A percentile compares a stretch with the other conserved stretches of the same genome.
phyloP scores from a whole-genome alignment of 2,888 invertebrate species.

The Sinodicranocentrus sp. region DNA sequence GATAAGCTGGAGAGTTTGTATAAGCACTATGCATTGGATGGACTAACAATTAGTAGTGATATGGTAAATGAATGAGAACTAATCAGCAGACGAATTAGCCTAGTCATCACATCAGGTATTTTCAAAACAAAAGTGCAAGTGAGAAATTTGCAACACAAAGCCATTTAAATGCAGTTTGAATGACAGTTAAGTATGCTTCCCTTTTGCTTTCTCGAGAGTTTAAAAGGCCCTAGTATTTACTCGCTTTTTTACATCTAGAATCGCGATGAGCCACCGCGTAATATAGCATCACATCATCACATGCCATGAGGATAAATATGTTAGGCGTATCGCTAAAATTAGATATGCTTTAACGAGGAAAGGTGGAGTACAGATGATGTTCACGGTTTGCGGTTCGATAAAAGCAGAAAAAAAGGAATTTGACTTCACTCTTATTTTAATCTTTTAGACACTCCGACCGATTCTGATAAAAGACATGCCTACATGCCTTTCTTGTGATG shows the following conservation, averaged over 20 bases:
- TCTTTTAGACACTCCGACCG: not conserved
- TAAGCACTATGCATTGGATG: too few relatives aligned
- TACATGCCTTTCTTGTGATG: not conserved
- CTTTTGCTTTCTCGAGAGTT: constrained; percentile 7
- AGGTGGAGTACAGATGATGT: not conserved
- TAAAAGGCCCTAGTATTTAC: too few relatives aligned
- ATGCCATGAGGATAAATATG: not conserved
- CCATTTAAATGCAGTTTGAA: constrained; percentile 35
- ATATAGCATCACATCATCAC: not conserved
- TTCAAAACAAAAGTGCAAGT: constrained; percentile 27
- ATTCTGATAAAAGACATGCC: not conserved
- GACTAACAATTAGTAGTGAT: too few relatives aligned
- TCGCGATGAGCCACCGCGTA: too few relatives aligned
- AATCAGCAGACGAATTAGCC: constrained; percentile 1
- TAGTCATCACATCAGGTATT: too few relatives aligned
- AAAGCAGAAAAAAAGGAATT: not conserved
- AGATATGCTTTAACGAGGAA: not conserved
- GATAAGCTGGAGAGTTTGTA: too few relatives aligned
- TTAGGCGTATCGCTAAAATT: not conserved
- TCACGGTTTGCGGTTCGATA: too few relatives aligned
- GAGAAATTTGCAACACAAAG: constrained; percentile 43
- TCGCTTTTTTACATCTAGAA: not conserved
- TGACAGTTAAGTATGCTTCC: not conserved
- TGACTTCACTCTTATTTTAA: constrained; percentile 8
- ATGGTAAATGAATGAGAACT: too few relatives aligned